A percentile compares a stretch with the other conserved stretches of the same genome.
These are phyloP conservation scores for Halcyon badia DNA, from an alignment of 2,797 vertebrate species.

Conservation along the genomic window DNA sequence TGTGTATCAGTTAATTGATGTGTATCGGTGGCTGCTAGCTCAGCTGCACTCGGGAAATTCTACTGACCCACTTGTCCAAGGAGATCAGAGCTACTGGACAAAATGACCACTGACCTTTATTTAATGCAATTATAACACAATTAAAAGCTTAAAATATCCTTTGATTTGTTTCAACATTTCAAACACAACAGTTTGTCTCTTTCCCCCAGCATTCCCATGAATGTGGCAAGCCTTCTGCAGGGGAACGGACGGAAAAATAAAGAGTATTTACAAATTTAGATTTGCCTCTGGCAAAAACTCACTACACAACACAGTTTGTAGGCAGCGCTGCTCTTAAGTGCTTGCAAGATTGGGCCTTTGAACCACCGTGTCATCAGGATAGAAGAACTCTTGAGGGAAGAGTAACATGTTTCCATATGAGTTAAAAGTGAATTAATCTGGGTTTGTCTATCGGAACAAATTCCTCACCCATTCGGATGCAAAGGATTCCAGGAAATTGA, in stretches of 20 bases:
- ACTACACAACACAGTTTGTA: fast-evolving
- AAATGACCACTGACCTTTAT: background rate
- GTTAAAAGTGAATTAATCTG: background rate
- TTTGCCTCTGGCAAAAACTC: background rate
- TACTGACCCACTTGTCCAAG: background rate
- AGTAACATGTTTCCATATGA: background rate
- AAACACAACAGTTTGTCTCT: background rate
- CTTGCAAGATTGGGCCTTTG: background rate
- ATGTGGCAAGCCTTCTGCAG: background rate
- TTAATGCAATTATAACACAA: background rate
- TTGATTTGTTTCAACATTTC: background rate
- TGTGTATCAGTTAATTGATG: background rate
- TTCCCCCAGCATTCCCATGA: background rate
- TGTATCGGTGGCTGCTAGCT: background rate
- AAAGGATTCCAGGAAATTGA: background rate
- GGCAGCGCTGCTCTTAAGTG: background rate
- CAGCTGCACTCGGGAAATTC: background rate
- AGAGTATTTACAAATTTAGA: background rate
- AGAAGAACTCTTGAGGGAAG: background rate
- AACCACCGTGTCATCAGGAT: background rate
- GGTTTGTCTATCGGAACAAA: background rate
- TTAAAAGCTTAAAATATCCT: background rate
- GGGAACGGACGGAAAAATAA: background rate
- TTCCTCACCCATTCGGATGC: background rate
- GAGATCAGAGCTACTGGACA: background rate